These are phyloP conservation scores for Rachycentron canadum DNA, from an alignment of 2,797 vertebrate genomes.

Conservation along the genomic window DNA sequence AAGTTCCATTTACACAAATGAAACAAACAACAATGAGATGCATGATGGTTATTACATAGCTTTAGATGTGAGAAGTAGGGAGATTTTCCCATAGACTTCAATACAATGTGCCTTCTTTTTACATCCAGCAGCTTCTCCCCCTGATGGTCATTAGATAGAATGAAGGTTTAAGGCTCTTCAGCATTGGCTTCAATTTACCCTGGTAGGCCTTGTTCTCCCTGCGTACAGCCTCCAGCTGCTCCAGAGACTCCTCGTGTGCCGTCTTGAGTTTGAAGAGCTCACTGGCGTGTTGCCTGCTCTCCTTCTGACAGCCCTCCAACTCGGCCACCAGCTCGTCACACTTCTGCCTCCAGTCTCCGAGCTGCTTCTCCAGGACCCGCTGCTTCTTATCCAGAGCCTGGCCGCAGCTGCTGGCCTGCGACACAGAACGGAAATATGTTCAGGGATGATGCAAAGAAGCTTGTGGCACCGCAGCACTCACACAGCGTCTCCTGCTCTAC, in stretches of 20 bases:
- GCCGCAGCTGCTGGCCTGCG: constrained; percentile 81
- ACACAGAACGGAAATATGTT: neutral
- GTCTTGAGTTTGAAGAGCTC: constrained; percentile 90
- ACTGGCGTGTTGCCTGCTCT: constrained; percentile 82
- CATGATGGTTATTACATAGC: too few species aligned
- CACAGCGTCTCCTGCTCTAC: constrained; percentile 55
- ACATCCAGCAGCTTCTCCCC: too few species aligned
- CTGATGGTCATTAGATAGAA: too few species aligned
- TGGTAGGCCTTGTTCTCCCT: constrained; percentile 87
- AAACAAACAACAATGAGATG: too few species aligned
- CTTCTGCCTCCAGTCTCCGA: constrained; percentile 87
- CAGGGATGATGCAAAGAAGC: accelerated
- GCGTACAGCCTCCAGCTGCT: constrained; percentile 84
- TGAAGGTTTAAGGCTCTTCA: too few species aligned
- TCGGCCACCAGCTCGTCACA: constrained; percentile 86
- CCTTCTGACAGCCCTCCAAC: constrained; percentile 88
- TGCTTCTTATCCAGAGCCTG: constrained; percentile 89
- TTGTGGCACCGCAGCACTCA: neutral
- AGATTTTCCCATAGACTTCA: too few species aligned
- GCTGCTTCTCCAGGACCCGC: constrained; percentile 87
- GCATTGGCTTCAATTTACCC: too few species aligned
- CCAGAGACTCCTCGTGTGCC: constrained; percentile 84
- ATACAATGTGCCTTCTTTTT: too few species aligned
- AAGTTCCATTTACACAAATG: too few species aligned
- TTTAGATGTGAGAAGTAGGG: too few species aligned